A percentile compares a stretch with the other conserved stretches of the same genome.
phyloP scores from a whole-genome alignment of 2,888 invertebrate genomes.

The Chorisops tibialis region DNA sequence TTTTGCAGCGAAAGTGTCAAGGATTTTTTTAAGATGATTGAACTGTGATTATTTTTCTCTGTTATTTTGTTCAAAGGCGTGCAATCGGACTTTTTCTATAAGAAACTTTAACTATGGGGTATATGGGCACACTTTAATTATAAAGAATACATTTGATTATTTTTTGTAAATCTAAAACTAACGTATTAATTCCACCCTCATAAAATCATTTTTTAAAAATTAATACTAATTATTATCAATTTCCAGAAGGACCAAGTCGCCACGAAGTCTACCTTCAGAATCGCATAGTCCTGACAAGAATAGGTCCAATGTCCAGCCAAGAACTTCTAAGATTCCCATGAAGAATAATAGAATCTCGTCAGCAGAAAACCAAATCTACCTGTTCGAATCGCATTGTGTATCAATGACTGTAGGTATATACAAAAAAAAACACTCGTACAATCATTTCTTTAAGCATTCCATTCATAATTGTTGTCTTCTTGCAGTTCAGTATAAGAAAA shows the following conservation, averaged over 20 bases:
- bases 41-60: too few species aligned
- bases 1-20: too few species aligned
- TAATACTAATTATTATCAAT: too few species aligned
- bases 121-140: too few species aligned
- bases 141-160: too few species aligned
- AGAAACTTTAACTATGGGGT: too few species aligned
- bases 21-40: too few species aligned
- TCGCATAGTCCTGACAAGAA: not conserved
- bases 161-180: too few species aligned
- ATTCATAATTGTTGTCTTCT: slow-evolving; percentile 19
- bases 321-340: slow-evolving; percentile 9
- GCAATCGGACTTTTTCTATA: too few species aligned
- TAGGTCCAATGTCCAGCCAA: not conserved
- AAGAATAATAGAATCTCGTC: slow-evolving; percentile 2
- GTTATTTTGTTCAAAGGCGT: too few species aligned
- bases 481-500: slow-evolving; percentile 1
- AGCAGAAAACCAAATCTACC: slow-evolving; percentile 23
- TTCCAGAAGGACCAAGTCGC: slow-evolving; percentile 8
- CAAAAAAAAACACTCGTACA: not conserved
- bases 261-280: not conserved
- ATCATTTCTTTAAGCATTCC: slow-evolving; percentile 4
- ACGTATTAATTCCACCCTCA: too few species aligned
- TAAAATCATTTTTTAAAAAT: too few species aligned
- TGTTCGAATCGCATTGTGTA: slow-evolving; percentile 20
- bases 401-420: slow-evolving; percentile 2